Conservation (phyloP, 1,140 invertebrate species). For the Episyrphus balteatus region DNA sequence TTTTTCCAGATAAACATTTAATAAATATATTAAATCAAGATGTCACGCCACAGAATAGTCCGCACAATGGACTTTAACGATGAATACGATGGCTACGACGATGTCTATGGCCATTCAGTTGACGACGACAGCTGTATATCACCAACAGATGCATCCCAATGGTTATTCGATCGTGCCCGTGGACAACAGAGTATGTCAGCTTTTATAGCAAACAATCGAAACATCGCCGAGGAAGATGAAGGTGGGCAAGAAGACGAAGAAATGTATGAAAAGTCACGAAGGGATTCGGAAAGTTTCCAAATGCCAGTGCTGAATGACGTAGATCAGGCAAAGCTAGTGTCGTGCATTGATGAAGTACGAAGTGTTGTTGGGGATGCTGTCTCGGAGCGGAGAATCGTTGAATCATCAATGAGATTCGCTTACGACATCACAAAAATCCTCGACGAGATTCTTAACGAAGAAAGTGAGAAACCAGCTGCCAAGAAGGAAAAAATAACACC, state of each 20-base stretch:
- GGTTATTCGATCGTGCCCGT: slow-evolving; percentile 67
- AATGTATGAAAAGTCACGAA: slow-evolving; percentile 18
- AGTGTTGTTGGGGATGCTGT: slow-evolving; percentile 68
- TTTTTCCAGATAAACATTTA: neutral
- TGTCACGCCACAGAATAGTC: slow-evolving; percentile 69
- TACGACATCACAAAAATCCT: slow-evolving; percentile 62
- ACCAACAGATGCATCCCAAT: slow-evolving; percentile 73
- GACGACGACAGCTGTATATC: slow-evolving; percentile 85
- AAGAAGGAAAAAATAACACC: slow-evolving; percentile 5
- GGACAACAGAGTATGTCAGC: slow-evolving; percentile 58
- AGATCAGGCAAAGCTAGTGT: slow-evolving; percentile 62
- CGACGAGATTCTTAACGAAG: slow-evolving; percentile 54
- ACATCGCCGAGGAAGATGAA: slow-evolving; percentile 60
- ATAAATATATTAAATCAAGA: slow-evolving; percentile 25
- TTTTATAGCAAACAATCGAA: slow-evolving; percentile 54
- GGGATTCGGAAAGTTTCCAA: slow-evolving; percentile 36
- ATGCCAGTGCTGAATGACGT: slow-evolving; percentile 47
- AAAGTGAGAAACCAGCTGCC: slow-evolving; percentile 16
- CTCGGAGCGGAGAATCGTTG: slow-evolving; percentile 55
- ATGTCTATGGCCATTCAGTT: slow-evolving; percentile 85
- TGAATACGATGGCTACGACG: slow-evolving; percentile 83
- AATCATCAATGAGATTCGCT: slow-evolving; percentile 51
- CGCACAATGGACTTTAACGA: slow-evolving; percentile 64
- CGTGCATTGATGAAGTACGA: slow-evolving; percentile 72
- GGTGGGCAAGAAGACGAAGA: slow-evolving; percentile 31